phyloP scores from a whole-genome alignment of 2,797 vertebrate genomes.

The Sebastes cheni region DNA sequence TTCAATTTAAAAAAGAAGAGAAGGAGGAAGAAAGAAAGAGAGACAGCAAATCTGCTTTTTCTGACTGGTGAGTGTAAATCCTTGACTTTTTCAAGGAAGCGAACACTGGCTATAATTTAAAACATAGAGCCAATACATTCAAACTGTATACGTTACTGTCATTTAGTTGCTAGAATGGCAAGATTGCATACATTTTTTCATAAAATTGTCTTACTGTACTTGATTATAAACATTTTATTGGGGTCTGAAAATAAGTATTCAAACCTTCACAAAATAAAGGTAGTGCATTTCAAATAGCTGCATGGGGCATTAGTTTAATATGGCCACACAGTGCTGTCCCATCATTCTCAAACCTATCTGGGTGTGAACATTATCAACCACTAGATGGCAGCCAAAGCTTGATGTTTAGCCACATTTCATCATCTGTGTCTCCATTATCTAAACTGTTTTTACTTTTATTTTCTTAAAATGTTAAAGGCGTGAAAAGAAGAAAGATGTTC shows the following conservation, averaged over 20 bases:
- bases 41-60: slow-evolving; percentile 84
- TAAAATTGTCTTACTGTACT: neutral
- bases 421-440: neutral
- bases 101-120: neutral
- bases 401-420: neutral
- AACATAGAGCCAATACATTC: neutral
- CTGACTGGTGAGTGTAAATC: slow-evolving; percentile 85
- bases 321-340: neutral
- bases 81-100: neutral
- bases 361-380: slow-evolving; percentile 7
- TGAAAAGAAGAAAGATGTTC: slow-evolving; percentile 85
- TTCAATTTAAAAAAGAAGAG: slow-evolving; percentile 82
- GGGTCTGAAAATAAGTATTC: neutral
- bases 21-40: slow-evolving; percentile 83
- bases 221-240: neutral
- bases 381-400: slow-evolving; percentile 39
- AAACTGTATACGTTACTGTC: neutral
- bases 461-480: slow-evolving; percentile 77
- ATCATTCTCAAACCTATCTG: neutral
- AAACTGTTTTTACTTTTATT: neutral
- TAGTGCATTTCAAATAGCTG: neutral
- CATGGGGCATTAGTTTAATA: neutral
- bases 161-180: neutral
- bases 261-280: neutral
- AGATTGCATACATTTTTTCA: neutral